These are phyloP conservation scores for Sinopyrophorus schimmeli DNA, from an alignment of 2,888 invertebrate species.

Conservation along the genomic window DNA sequence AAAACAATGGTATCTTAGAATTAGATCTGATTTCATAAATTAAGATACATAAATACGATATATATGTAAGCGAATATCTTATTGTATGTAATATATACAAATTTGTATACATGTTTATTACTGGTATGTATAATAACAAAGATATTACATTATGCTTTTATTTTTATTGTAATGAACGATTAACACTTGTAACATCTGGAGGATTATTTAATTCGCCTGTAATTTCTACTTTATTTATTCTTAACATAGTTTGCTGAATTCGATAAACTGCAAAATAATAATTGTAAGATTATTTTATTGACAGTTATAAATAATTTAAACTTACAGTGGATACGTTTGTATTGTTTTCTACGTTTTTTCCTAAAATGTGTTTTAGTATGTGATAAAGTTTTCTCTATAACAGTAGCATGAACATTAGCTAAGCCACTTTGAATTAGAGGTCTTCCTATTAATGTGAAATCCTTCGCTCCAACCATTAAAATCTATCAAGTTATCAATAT, in stretches of 20 bases:
- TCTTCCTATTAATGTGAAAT: slow-evolving; percentile 81
- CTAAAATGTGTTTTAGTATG: slow-evolving; percentile 78
- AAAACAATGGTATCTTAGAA: not conserved
- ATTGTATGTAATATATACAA: slow-evolving; percentile 4
- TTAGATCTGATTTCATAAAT: slow-evolving; percentile 1
- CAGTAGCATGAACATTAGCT: slow-evolving; percentile 76
- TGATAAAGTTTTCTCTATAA: slow-evolving; percentile 81
- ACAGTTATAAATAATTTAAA: slow-evolving; percentile 23
- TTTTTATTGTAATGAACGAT: slow-evolving; percentile 41
- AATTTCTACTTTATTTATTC: slow-evolving; percentile 75
- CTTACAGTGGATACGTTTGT: slow-evolving; percentile 72
- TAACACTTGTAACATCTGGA: slow-evolving; percentile 47
- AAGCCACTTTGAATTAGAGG: slow-evolving; percentile 76
- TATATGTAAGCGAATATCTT: not conserved
- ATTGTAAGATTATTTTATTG: not conserved
- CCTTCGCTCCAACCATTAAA: slow-evolving; percentile 73
- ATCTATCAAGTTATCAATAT: slow-evolving; percentile 54
- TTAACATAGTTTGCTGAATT: slow-evolving; percentile 70
- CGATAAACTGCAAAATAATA: slow-evolving; percentile 58
- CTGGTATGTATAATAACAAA: slow-evolving; percentile 18
- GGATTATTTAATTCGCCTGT: slow-evolving; percentile 52
- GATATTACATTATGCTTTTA: slow-evolving; percentile 5
- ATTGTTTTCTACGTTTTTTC: slow-evolving; percentile 78
- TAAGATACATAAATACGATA: not conserved
- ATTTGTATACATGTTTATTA: slow-evolving; percentile 25